Conservation (phyloP, 1,140 invertebrate genomes). For the Conus ventricosus region DNA sequence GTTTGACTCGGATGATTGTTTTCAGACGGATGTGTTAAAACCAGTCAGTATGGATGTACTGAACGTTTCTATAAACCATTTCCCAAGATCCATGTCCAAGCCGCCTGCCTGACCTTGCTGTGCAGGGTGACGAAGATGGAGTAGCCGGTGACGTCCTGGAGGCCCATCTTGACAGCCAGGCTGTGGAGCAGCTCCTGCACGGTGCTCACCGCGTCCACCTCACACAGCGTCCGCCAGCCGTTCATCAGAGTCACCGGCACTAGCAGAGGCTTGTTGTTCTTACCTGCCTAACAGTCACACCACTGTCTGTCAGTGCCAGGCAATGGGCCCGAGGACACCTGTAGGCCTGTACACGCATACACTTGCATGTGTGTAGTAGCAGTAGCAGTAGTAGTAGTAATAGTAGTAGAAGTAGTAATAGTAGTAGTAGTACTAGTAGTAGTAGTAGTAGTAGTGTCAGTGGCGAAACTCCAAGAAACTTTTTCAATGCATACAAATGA, state of each 20-base stretch:
- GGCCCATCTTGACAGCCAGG: slow-evolving; percentile 57
- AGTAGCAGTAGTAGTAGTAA: too few species aligned
- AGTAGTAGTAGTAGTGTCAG: too few species aligned
- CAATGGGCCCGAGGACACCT: not conserved
- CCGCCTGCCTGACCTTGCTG: slow-evolving; percentile 53
- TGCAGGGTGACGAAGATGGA: slow-evolving; percentile 68
- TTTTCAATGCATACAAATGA: too few species aligned
- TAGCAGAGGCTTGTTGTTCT: slow-evolving; percentile 64
- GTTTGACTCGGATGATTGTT: too few species aligned
- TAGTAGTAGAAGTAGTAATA: too few species aligned
- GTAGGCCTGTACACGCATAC: not conserved
- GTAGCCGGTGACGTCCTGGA: slow-evolving; percentile 65
- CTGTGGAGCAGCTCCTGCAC: slow-evolving; percentile 66
- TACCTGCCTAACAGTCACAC: not conserved
- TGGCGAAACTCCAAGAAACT: too few species aligned
- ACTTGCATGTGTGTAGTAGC: not conserved
- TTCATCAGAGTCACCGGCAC: slow-evolving; percentile 70
- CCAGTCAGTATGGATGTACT: too few species aligned
- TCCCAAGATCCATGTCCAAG: too few species aligned
- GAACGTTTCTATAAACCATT: too few species aligned
- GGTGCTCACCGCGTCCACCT: slow-evolving; percentile 67
- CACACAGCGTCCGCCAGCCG: slow-evolving; percentile 59
- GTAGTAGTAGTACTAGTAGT: too few species aligned
- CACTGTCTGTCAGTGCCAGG: not conserved
- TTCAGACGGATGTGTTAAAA: too few species aligned